Evolutionary conservation across 2,113 vertebrate genomes (phyloP).

Genomic region (Thinocorus orbignyianus): DNA sequence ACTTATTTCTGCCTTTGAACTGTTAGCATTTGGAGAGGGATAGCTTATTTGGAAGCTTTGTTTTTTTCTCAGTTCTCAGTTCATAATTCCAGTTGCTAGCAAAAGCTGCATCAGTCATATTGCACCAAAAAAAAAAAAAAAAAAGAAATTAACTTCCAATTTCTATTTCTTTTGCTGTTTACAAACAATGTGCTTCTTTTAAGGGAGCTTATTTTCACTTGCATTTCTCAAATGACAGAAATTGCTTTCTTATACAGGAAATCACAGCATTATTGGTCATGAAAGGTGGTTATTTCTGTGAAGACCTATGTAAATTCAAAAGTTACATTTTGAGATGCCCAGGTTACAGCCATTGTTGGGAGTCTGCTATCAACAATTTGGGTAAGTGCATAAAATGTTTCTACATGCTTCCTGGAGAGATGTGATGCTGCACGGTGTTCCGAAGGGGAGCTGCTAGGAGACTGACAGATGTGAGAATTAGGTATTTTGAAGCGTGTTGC

Average conservation of each 20-base stretch:
- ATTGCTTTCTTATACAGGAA: background rate
- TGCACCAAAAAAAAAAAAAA: background rate
- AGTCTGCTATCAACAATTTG: background rate
- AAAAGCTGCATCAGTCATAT: background rate
- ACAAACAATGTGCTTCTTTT: background rate
- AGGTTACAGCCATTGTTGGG: background rate
- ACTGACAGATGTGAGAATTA: background rate
- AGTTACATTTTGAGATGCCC: background rate
- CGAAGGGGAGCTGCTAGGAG: background rate
- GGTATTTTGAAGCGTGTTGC: background rate
- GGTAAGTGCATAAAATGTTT: background rate
- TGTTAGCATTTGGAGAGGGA: background rate
- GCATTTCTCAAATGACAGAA: background rate
- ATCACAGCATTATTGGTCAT: background rate
- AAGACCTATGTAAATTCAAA: background rate
- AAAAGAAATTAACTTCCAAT: background rate
- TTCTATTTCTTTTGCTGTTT: background rate
- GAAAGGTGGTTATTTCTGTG: background rate
- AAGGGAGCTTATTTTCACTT: background rate
- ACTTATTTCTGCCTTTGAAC: background rate
- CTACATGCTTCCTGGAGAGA: background rate
- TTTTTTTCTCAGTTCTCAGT: background rate
- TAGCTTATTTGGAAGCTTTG: background rate
- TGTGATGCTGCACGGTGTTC: accelerated
- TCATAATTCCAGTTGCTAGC: background rate